These are phyloP conservation scores for Cochlearius cochlearius DNA, from an alignment of 2,113 vertebrate genomes.

Conservation along the genomic window DNA sequence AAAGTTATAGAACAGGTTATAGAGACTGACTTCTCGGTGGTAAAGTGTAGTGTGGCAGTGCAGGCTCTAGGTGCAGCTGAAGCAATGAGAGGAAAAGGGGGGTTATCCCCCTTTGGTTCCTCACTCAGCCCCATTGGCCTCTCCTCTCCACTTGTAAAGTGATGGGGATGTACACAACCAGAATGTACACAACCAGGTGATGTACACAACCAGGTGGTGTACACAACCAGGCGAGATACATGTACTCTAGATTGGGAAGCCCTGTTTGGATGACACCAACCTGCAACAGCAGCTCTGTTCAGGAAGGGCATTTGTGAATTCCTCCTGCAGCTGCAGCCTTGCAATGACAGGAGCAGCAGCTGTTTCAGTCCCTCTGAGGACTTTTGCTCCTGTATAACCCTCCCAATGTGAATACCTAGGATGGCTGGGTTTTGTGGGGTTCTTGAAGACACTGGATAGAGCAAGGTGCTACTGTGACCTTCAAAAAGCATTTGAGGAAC, in stretches of 20 bases:
- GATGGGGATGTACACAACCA: not conserved
- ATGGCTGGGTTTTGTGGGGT: not conserved
- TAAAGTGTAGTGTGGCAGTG: not conserved
- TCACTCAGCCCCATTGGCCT: not conserved
- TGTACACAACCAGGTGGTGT: not conserved
- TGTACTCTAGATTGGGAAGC: not conserved
- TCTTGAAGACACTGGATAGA: not conserved
- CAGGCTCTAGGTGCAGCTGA: not conserved
- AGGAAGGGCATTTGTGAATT: not conserved
- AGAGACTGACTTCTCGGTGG: accelerated
- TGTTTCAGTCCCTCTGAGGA: not conserved
- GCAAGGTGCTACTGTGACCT: not conserved
- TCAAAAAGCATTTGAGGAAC: not conserved
- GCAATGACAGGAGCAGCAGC: not conserved
- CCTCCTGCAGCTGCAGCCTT: not conserved
- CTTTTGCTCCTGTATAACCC: not conserved
- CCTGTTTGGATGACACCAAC: not conserved
- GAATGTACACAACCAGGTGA: not conserved
- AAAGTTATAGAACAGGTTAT: not conserved
- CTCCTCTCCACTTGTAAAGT: not conserved
- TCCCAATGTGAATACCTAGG: not conserved
- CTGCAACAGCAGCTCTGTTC: not conserved
- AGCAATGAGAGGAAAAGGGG: not conserved
- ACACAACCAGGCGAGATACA: not conserved
- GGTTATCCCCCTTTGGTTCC: not conserved